Evolutionary conservation across 2,797 vertebrate species (phyloP).

Genomic region (Argentina silus): DNA sequence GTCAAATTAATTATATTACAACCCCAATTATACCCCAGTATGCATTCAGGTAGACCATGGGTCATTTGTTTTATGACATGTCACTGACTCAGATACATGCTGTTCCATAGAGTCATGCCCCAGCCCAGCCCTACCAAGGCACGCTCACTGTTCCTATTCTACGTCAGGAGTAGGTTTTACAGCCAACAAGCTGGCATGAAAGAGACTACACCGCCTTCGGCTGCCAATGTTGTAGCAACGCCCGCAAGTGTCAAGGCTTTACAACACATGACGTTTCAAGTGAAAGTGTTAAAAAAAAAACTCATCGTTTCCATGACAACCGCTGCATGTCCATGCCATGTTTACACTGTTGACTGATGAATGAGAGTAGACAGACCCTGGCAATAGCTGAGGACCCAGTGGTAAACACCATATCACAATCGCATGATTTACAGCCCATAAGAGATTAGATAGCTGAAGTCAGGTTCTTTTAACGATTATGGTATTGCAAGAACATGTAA

Average conservation of each 20-base stretch:
- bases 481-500: not conserved
- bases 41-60: constrained; percentile 27
- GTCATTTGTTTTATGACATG: constrained; percentile 42
- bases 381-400: not conserved
- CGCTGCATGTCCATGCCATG: constrained; percentile 3
- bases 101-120: constrained; percentile 39
- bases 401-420: not conserved
- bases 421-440: not conserved
- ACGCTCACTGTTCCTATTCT: constrained; percentile 26
- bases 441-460: not conserved
- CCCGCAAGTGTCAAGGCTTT: constrained; percentile 36
- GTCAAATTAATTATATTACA: constrained; percentile 45
- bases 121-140: not conserved
- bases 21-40: constrained; percentile 25
- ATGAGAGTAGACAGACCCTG: not conserved
- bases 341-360: not conserved
- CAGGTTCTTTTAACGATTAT: not conserved
- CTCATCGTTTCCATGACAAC: constrained; percentile 44
- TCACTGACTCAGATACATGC: constrained; percentile 47
- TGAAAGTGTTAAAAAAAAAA: constrained; percentile 11
- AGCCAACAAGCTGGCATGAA: constrained; percentile 1
- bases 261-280: constrained; percentile 34
- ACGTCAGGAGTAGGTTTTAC: not conserved
- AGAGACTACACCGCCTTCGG: not conserved
- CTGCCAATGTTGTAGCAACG: constrained; percentile 5